Conservation (phyloP, 2,113 vertebrate species). For the Mus musculus region DNA sequence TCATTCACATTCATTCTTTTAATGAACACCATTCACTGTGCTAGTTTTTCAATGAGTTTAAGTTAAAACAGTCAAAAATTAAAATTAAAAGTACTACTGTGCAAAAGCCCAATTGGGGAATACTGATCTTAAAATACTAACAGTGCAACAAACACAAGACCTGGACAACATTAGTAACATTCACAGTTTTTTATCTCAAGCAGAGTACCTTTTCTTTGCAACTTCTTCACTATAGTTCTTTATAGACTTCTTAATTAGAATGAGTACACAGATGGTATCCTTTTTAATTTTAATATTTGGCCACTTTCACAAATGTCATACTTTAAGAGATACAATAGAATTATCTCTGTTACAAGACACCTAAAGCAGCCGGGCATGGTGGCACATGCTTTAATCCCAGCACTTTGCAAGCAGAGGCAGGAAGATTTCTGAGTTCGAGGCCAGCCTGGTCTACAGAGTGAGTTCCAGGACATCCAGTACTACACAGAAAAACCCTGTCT, state of each 20-base stretch:
- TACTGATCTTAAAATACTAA: neutral
- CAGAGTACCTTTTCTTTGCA: neutral
- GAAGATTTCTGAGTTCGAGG: too few species aligned
- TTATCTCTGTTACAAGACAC: neutral
- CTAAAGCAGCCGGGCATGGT: neutral
- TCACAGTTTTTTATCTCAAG: slow-evolving; percentile 24
- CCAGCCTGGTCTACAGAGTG: too few species aligned
- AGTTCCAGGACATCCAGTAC: too few species aligned
- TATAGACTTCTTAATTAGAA: neutral
- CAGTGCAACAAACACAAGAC: neutral
- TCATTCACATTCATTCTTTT: neutral
- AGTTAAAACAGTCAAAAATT: neutral
- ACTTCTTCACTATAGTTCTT: neutral
- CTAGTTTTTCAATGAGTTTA: neutral
- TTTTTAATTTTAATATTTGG: neutral
- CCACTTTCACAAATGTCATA: neutral
- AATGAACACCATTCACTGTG: neutral
- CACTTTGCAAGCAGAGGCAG: too few species aligned
- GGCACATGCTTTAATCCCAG: too few species aligned
- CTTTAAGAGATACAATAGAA: neutral
- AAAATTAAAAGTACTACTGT: slow-evolving; percentile 1
- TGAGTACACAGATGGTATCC: neutral
- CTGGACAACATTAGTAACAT: neutral
- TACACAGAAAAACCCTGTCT: too few species aligned
- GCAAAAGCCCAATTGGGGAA: neutral